A percentile compares a stretch with the other conserved stretches of the same genome.
phyloP scores from a whole-genome alignment of 2,113 vertebrate species.

The Sorex fumeus region DNA sequence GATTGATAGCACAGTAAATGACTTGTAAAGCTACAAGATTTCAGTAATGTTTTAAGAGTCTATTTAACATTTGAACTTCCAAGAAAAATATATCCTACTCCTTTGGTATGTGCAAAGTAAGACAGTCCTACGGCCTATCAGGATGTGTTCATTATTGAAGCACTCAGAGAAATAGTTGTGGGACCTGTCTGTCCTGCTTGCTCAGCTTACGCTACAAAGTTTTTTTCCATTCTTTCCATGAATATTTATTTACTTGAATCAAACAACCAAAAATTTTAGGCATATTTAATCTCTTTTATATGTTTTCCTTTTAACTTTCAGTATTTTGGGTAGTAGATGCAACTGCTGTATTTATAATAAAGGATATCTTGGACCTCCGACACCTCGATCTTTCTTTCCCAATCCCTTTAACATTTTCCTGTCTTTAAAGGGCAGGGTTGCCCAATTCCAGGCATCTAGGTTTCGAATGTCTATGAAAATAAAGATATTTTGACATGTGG shows the following conservation, averaged over 20 bases:
- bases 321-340: neutral
- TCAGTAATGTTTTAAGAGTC: neutral
- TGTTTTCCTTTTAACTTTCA: constrained; percentile 4
- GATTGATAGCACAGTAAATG: neutral
- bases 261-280: constrained; percentile 10
- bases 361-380: neutral
- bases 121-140: neutral
- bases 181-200: neutral
- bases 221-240: neutral
- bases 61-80: constrained; percentile 24
- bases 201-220: neutral
- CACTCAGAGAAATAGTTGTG: neutral
- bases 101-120: neutral
- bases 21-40: constrained; percentile 40
- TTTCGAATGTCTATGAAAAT: constrained; percentile 14
- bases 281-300: neutral
- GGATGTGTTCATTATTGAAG: neutral
- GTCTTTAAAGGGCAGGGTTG: neutral
- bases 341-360: neutral
- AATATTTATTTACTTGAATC: constrained; percentile 36
- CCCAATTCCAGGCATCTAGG: neutral
- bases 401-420: neutral
- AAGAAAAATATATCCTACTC: neutral
- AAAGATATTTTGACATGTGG: neutral
- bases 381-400: neutral